Evolutionary conservation across 2,888 invertebrate species (phyloP).

Genomic region (Acleris literana): DNA sequence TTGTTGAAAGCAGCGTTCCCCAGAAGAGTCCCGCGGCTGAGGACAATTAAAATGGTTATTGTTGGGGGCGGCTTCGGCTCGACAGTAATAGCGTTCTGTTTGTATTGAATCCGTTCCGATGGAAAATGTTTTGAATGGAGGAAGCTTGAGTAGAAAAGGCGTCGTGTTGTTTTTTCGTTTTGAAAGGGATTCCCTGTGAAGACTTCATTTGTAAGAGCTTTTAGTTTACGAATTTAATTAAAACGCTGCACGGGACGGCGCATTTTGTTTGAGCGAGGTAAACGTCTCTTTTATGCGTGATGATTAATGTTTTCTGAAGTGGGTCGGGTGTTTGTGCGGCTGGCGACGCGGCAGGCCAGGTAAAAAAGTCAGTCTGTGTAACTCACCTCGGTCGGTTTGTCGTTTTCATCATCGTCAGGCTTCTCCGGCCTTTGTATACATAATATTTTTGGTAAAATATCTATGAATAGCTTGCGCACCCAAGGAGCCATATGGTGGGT

Average conservation of each 20-base stretch:
- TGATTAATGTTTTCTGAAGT: slow-evolving; percentile 53
- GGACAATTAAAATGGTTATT: slow-evolving; percentile 79
- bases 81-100: slow-evolving; percentile 65
- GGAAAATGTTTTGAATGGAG: slow-evolving; percentile 70
- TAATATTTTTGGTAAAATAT: slow-evolving; percentile 92
- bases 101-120: slow-evolving; percentile 69
- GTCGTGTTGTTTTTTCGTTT: slow-evolving; percentile 62
- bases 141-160: slow-evolving; percentile 65
- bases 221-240: slow-evolving; percentile 74
- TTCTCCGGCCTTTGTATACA: slow-evolving; percentile 95
- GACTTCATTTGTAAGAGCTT: slow-evolving; percentile 64
- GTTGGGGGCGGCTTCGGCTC: slow-evolving; percentile 61
- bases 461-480: slow-evolving; percentile 94
- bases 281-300: slow-evolving; percentile 47
- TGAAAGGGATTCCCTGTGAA: slow-evolving; percentile 60
- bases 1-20: slow-evolving; percentile 67
- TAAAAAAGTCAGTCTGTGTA: slow-evolving; percentile 40
- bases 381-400: slow-evolving; percentile 80
- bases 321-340: slow-evolving; percentile 38
- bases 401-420: slow-evolving; percentile 84
- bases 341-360: slow-evolving; percentile 5
- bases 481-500: slow-evolving; percentile 96
- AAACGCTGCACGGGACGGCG: slow-evolving; percentile 48
- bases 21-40: slow-evolving; percentile 65
- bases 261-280: slow-evolving; percentile 49